Conservation (phyloP, 2,113 vertebrate species). For the Dromas ardeola region DNA sequence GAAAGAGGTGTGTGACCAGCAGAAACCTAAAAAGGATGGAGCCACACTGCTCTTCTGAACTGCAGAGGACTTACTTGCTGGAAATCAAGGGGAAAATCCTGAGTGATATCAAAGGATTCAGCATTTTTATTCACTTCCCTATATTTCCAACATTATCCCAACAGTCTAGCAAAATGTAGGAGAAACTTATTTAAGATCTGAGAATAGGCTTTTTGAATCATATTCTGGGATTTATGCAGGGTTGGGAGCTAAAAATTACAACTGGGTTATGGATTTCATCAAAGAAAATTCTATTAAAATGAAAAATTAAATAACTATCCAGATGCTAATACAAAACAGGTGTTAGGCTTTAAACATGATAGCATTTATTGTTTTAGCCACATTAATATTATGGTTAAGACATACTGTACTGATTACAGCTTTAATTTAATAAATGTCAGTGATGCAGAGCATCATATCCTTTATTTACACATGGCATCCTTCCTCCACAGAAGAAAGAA, state of each 20-base stretch:
- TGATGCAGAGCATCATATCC: neutral
- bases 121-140: neutral
- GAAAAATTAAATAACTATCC: conserved; percentile 21
- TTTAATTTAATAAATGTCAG: conserved; percentile 49
- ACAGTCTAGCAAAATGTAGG: neutral
- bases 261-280: conserved; percentile 27
- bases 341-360: conserved; percentile 11
- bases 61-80: neutral
- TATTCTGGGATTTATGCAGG: neutral
- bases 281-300: conserved; percentile 27
- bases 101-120: neutral
- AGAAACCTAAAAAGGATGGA: neutral
- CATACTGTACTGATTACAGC: conserved; percentile 43
- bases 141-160: neutral
- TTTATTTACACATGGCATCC: conserved; percentile 17
- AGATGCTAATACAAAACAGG: conserved; percentile 44
- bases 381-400: conserved; percentile 53
- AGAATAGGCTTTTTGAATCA: neutral
- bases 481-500: neutral
- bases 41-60: neutral
- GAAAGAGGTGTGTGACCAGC: neutral
- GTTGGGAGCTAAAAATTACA: neutral
- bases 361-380: conserved; percentile 21
- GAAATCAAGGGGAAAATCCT: neutral
- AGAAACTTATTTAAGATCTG: neutral